These are phyloP conservation scores for Malacosoma neustria DNA, from an alignment of 2,888 invertebrate species.

Conservation along the genomic window DNA sequence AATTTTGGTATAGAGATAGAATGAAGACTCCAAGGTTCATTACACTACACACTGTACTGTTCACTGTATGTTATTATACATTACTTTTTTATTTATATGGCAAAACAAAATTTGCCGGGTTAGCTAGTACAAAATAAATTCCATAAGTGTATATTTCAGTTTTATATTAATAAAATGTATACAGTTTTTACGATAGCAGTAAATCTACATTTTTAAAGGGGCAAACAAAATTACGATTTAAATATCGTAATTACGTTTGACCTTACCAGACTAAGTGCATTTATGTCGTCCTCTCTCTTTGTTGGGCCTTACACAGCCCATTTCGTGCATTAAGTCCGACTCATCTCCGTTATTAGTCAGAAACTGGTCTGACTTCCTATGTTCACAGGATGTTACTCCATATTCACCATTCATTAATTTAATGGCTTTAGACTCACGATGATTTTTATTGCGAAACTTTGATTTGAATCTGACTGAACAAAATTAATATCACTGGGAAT, in stretches of 20 bases:
- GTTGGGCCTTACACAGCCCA: constrained; percentile 14
- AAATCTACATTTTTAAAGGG: constrained; percentile 9
- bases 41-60: too few species aligned
- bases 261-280: constrained; percentile 36
- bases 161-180: constrained; percentile 1
- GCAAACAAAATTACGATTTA: constrained; percentile 25
- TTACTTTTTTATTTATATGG: too few species aligned
- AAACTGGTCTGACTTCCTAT: constrained; percentile 62
- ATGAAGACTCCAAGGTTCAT: too few species aligned
- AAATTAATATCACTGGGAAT: too few species aligned
- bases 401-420: constrained; percentile 59
- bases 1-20: too few species aligned
- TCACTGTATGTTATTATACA: too few species aligned
- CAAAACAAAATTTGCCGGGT: too few species aligned
- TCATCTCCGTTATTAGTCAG: constrained; percentile 60
- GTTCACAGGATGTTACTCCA: constrained; percentile 65
- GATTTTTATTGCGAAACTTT: constrained; percentile 51
- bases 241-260: constrained; percentile 25
- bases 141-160: too few species aligned
- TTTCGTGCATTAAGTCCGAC: constrained; percentile 23
- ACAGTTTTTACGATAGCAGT: not conserved
- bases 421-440: constrained; percentile 43
- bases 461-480: constrained; percentile 22
- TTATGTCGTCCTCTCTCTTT: constrained; percentile 52
- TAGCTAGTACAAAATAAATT: too few species aligned